These are phyloP conservation scores for Echiichthys vipera DNA, from an alignment of 2,797 vertebrate species.

Conservation along the genomic window DNA sequence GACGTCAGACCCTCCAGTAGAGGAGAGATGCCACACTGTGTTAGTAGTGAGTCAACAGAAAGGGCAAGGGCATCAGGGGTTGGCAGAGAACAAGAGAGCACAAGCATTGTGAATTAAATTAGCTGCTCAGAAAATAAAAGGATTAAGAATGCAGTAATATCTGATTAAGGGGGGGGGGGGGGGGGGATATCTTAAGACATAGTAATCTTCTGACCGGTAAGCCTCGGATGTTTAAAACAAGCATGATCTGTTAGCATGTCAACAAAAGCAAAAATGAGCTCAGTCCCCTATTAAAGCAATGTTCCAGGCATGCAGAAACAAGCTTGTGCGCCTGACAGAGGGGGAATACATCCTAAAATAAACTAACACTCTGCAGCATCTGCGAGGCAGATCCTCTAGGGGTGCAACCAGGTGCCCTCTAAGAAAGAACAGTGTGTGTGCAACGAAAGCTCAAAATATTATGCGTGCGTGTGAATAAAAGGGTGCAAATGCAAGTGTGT, in stretches of 20 bases:
- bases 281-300: background rate
- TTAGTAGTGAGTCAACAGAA: constrained; percentile 59
- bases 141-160: background rate
- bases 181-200: background rate
- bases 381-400: constrained; percentile 34
- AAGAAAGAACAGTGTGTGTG: constrained; percentile 23
- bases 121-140: constrained; percentile 5
- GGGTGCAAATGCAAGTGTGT: background rate
- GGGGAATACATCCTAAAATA: constrained; percentile 50
- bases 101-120: constrained; percentile 1
- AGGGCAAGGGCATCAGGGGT: constrained; percentile 51
- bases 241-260: background rate
- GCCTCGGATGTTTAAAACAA: background rate
- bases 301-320: constrained; percentile 19
- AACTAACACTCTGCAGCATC: constrained; percentile 45
- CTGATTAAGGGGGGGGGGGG: background rate
- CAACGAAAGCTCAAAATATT: background rate
- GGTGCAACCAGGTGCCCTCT: constrained; percentile 46
- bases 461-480: background rate
- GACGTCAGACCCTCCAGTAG: constrained; percentile 62
- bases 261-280: constrained; percentile 6
- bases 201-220: background rate
- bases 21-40: constrained; percentile 55
- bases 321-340: constrained; percentile 17
- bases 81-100: constrained; percentile 22